Percentiles rank a stretch among this genome's conserved stretches.
phyloP scores from a whole-genome alignment of 2,888 invertebrate species.

The Machimus rusticus region DNA sequence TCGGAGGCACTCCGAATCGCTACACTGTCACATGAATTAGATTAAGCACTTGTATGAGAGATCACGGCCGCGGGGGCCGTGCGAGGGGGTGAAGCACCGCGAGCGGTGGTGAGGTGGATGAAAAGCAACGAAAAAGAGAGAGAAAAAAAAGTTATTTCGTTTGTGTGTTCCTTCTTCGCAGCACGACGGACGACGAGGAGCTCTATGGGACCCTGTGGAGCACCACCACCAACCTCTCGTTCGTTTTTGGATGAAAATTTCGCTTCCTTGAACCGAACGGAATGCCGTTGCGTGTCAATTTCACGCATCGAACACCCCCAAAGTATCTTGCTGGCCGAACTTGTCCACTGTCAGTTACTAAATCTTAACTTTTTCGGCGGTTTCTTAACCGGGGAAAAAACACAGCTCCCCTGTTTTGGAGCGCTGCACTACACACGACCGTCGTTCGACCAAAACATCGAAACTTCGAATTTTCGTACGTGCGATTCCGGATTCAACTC shows the following conservation, averaged over 20 bases:
- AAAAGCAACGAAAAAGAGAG: neutral
- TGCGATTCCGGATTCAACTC: neutral
- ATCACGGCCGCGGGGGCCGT: neutral
- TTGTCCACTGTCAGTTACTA: neutral
- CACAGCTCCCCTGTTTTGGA: neutral
- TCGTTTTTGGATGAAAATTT: neutral
- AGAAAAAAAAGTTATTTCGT: neutral
- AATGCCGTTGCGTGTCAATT: neutral
- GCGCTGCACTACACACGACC: neutral
- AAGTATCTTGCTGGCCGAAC: neutral
- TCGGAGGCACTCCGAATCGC: neutral
- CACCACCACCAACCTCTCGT: neutral
- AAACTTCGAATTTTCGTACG: neutral
- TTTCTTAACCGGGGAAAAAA: neutral
- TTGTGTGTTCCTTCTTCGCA: neutral
- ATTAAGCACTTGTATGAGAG: neutral
- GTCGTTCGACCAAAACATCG: neutral
- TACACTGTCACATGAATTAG: slow-evolving; percentile 28
- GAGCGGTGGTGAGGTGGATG: neutral
- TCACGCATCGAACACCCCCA: neutral
- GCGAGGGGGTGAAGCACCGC: neutral
- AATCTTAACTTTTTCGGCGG: neutral
- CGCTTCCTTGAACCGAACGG: neutral
- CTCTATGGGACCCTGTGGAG: neutral
- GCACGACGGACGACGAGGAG: neutral